These are phyloP conservation scores for Brachylomia viminalis DNA, from an alignment of 2,888 invertebrate species.

Conservation along the genomic window DNA sequence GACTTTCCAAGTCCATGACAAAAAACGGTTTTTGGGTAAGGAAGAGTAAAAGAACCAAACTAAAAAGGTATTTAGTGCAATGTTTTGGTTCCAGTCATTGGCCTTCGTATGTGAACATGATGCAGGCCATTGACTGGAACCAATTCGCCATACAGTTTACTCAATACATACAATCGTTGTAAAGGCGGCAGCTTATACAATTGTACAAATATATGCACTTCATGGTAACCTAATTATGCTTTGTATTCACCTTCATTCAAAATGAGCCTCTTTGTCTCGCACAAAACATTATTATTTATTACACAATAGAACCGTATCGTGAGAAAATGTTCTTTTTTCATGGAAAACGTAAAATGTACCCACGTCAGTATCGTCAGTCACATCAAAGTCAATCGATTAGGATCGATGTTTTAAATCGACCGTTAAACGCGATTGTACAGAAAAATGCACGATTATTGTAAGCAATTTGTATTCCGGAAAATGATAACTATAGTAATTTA, in stretches of 20 bases:
- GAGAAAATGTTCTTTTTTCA: constrained; percentile 43
- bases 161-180: not conserved
- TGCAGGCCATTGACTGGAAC: too few relatives aligned
- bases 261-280: constrained; percentile 11
- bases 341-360: not conserved
- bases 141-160: too few relatives aligned
- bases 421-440: constrained; percentile 8
- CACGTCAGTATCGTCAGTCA: constrained; percentile 4
- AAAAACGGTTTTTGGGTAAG: not conserved
- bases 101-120: not conserved
- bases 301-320: constrained; percentile 31
- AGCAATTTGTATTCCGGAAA: constrained; percentile 2
- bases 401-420: not conserved
- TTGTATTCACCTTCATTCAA: constrained; percentile 21
- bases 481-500: constrained; percentile 15
- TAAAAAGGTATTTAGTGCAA: not conserved
- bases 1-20: not conserved
- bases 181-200: not conserved
- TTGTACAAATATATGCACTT: constrained; percentile 46
- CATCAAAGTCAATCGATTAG: constrained; percentile 18
- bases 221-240: constrained; percentile 31
- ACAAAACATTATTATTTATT: constrained; percentile 7
- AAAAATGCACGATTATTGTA: constrained; percentile 9
- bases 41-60: not conserved
- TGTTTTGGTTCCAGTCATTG: constrained; percentile 8